Conservation (phyloP, 35 echinoderm and acorn worm genomes). For the Patiria miniata region DNA sequence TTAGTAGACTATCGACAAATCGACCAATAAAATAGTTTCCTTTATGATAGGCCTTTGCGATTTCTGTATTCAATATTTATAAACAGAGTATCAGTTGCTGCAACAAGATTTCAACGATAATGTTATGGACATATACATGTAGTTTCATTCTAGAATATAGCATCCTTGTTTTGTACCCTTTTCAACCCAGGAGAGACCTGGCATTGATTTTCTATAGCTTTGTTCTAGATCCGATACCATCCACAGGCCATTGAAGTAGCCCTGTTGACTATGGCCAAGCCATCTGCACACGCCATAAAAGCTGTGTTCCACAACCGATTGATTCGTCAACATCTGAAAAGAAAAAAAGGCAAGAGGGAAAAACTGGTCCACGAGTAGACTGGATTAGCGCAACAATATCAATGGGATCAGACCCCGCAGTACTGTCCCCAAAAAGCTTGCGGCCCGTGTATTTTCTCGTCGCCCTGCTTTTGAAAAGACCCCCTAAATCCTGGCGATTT, state of each 20-base stretch:
- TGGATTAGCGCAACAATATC: slow-evolving; percentile 28
- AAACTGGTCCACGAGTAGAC: slow-evolving; percentile 17
- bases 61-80: too few species aligned
- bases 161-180: too few species aligned
- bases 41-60: too few species aligned
- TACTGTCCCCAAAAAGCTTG: neutral
- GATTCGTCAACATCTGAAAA: neutral
- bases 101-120: too few species aligned
- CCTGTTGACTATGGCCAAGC: neutral
- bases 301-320: neutral
- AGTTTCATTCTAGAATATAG: too few species aligned
- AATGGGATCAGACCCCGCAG: neutral
- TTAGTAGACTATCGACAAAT: too few species aligned
- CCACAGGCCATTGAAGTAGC: neutral
- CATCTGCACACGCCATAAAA: slow-evolving; percentile 4
- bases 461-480: slow-evolving; percentile 24
- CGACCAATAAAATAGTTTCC: too few species aligned
- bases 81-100: too few species aligned
- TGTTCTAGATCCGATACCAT: slow-evolving; percentile 1
- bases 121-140: too few species aligned
- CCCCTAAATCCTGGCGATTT: slow-evolving; percentile 25
- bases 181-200: too few species aligned
- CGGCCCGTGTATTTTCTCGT: neutral
- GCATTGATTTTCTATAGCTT: neutral
- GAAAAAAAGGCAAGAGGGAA: neutral